Conservation (phyloP, 1,140 invertebrate species). For the Chelonus insularis region DNA sequence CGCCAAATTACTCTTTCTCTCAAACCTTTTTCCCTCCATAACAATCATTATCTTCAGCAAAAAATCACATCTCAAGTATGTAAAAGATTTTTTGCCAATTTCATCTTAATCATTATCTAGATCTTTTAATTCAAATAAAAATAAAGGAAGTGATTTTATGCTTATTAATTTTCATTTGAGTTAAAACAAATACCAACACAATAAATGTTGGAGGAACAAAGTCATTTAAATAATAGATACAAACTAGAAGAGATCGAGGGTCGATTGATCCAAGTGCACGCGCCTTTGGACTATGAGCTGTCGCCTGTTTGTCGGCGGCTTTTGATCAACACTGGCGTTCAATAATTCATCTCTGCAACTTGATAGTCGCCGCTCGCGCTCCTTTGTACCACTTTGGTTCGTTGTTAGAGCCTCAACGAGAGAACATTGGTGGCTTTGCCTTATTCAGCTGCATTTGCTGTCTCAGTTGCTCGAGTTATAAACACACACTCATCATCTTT, state of each 20-base stretch:
- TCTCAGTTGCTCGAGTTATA: not conserved
- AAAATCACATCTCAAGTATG: no score
- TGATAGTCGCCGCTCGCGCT: conserved; percentile 36
- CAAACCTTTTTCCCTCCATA: not conserved
- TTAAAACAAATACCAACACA: no score
- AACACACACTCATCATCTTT: conserved; percentile 1
- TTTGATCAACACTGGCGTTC: conserved; percentile 49
- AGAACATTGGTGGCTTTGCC: not conserved
- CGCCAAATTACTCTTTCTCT: conserved; percentile 1
- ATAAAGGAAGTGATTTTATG: no score
- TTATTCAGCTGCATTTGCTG: not conserved
- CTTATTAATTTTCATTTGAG: no score
- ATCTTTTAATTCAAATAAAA: no score
- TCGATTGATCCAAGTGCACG: conserved; percentile 26
- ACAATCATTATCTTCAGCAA: not conserved
- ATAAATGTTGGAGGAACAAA: no score
- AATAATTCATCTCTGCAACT: conserved; percentile 52
- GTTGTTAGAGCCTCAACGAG: not conserved
- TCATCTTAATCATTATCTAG: no score
- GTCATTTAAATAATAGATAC: no score
- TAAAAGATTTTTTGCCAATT: no score
- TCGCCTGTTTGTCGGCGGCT: conserved; percentile 41
- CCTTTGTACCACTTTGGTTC: conserved; percentile 31
- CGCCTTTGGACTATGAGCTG: conserved; percentile 32
- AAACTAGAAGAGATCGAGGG: not conserved